Evolutionary conservation across 2,888 invertebrate species (phyloP), one percentile per base, ranked within the genome.

Genomic region (Coenonympha glycerion): DNA sequence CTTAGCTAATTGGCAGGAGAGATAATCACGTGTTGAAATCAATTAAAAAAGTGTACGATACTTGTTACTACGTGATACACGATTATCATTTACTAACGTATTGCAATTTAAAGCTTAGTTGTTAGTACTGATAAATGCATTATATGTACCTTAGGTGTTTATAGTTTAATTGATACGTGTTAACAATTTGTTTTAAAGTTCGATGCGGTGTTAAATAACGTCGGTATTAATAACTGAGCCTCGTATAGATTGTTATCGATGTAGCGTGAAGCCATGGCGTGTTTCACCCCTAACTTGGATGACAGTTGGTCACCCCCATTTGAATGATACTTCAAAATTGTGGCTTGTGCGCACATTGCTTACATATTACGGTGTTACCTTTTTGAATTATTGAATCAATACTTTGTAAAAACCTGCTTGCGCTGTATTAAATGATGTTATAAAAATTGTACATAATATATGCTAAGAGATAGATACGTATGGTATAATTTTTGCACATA

Each of bases 221-320:
- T n/a, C n/a, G n/a, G n/a, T 66, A 77, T 83, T 83, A 80, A 84
- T 81, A 81, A 83, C 79, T 76, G 76, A 78, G 73, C 66, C 68
- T 74, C 70, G 73, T 82, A 78, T 81, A 85, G 82, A 82, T 85
- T 83, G 79, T 79, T 83, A 86, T 85, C 83, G 75, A 62, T 68
- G 71, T 73, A 75, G 77, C 74, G 78, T 78, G 82, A 83, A 85
- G 80, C 78, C 81, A 69, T 76, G 77, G 71, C 75, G 70, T 73
- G 77, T 72, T 71, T 74, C 71, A 75, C 81, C 85, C 86, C 71
- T 71, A 74, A 75, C 68, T 76, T 78, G 71, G 73, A 72, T 82
- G 87, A 83, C 87, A 87, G 87, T 87, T 87, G 87, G 87, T 85
- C 85, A 83, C 85, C 86, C 85, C 83, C 74, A 79, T 84, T 78